phyloP scores from a whole-genome alignment of 2,888 invertebrate species.

The Catocala sponsa region DNA sequence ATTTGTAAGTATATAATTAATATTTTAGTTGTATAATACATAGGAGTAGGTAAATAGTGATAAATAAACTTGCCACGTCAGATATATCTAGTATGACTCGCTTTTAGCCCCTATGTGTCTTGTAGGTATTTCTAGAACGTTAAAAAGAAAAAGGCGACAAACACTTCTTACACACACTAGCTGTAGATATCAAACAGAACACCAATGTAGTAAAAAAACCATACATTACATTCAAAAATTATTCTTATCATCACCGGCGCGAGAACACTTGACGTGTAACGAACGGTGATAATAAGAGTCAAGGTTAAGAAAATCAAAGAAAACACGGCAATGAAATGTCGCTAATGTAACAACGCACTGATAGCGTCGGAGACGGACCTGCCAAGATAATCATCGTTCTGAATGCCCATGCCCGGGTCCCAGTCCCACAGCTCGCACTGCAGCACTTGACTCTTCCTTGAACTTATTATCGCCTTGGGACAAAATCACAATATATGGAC shows the following conservation, averaged over 20 bases:
- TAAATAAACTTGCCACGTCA: conserved; percentile 45
- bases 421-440: conserved; percentile 94
- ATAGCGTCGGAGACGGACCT: conserved; percentile 89
- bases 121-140: conserved; percentile 29
- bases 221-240: conserved; percentile 44
- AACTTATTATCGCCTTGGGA: conserved; percentile 92
- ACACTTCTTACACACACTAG: conserved; percentile 58
- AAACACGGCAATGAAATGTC: conserved; percentile 61
- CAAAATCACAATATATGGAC: conserved; percentile 71
- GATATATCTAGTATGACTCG: conserved; percentile 16
- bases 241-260: conserved; percentile 62
- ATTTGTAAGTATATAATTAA: conserved; percentile 12
- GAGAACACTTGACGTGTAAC: conserved; percentile 3
- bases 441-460: conserved; percentile 92
- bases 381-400: conserved; percentile 95
- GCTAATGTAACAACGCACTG: conserved; percentile 59
- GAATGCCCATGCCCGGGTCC: conserved; percentile 93
- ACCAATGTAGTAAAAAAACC: conserved; percentile 53
- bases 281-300: conserved; percentile 62
- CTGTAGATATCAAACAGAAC: conserved; percentile 54
- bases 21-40: conserved; percentile 16
- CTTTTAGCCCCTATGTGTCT: conserved; percentile 31
- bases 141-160: conserved; percentile 17
- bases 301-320: conserved; percentile 51
- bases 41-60: conserved; percentile 15